Conservation (phyloP, 2,113 vertebrate species). For the Opisthocomus hoazin region DNA sequence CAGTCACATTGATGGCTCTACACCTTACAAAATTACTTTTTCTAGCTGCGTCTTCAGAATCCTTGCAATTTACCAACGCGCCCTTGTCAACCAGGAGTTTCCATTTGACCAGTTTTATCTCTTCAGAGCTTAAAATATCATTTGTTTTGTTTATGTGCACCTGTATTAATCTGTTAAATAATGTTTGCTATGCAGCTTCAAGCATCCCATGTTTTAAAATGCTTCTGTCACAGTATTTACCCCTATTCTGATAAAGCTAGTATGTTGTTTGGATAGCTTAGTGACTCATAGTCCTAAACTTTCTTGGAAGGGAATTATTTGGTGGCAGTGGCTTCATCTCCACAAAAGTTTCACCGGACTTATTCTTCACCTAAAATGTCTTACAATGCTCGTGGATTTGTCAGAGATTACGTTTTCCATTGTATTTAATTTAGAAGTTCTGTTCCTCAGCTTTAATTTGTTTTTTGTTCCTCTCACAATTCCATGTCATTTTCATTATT, state of each 20-base stretch:
- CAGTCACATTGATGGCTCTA: background rate
- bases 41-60: background rate
- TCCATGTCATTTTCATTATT: background rate
- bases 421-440: background rate
- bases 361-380: background rate
- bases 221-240: background rate
- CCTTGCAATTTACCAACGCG: rapidly evolving
- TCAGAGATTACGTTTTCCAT: background rate
- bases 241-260: background rate
- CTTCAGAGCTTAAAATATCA: background rate
- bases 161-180: background rate
- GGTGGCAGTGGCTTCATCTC: background rate
- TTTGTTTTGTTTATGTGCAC: background rate
- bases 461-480: background rate
- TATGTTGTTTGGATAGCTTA: background rate
- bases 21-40: background rate
- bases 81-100: background rate
- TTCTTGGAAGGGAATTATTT: background rate
- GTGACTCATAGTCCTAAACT: background rate
- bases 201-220: background rate
- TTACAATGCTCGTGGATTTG: background rate
- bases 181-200: background rate
- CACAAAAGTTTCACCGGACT: background rate
- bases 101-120: background rate
- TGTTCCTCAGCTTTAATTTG: background rate